phyloP scores from a whole-genome alignment of 2,797 vertebrate genomes.

The Erpetoichthys calabaricus region DNA sequence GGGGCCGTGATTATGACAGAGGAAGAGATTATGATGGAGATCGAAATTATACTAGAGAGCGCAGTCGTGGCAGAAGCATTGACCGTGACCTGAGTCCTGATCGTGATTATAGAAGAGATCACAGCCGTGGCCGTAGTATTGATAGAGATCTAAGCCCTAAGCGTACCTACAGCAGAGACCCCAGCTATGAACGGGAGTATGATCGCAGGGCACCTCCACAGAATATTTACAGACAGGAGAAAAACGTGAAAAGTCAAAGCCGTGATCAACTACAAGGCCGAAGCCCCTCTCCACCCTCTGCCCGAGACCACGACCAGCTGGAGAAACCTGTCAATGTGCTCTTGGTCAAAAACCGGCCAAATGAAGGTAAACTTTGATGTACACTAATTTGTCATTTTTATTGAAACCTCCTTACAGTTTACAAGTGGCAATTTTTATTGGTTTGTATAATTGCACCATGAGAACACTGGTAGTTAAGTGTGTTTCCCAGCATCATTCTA shows the following conservation, averaged over 20 bases:
- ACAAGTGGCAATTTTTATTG: too few species aligned
- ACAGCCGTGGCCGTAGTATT: conserved; percentile 49
- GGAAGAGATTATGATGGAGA: conserved; percentile 32
- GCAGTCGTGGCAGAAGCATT: conserved; percentile 43
- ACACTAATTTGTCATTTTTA: neutral
- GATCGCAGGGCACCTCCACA: conserved; percentile 35
- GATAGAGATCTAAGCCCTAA: conserved; percentile 51
- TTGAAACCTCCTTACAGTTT: neutral
- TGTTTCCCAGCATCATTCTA: too few species aligned
- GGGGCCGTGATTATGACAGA: conserved; percentile 25
- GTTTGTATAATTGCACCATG: too few species aligned
- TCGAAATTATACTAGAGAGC: conserved; percentile 33
- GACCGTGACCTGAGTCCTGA: conserved; percentile 60
- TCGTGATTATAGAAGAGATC: conserved; percentile 36
- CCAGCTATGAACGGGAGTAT: conserved; percentile 43
- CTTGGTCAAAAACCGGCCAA: conserved; percentile 68
- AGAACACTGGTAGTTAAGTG: too few species aligned
- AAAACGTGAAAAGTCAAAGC: conserved; percentile 45
- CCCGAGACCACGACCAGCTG: conserved; percentile 27
- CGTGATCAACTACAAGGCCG: conserved; percentile 56
- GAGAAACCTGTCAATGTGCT: conserved; percentile 67
- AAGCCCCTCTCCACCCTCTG: conserved; percentile 51
- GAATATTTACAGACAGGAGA: conserved; percentile 29
- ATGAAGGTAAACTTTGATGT: conserved; percentile 54
- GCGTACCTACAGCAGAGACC: conserved; percentile 36